These are phyloP conservation scores for Ptilodon capucinus DNA, from an alignment of 2,888 invertebrate genomes.

Conservation along the genomic window DNA sequence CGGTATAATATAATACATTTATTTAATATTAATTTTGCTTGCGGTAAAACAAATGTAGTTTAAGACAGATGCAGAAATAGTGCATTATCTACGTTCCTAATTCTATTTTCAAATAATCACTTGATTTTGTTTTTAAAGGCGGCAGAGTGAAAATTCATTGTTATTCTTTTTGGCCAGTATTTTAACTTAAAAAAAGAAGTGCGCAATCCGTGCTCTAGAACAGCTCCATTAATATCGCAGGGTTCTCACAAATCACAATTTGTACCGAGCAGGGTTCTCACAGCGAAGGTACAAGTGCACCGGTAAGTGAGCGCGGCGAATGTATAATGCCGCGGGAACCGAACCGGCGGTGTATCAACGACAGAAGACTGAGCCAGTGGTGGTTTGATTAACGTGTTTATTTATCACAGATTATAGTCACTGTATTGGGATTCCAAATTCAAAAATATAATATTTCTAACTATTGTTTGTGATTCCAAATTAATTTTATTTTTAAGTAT, in stretches of 20 bases:
- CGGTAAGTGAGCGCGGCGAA: constrained; percentile 72
- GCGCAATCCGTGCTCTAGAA: background rate
- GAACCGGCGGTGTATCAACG: constrained; percentile 9
- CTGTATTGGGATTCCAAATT: background rate
- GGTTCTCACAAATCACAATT: background rate
- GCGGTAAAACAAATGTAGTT: too few species aligned
- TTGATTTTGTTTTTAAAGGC: too few species aligned
- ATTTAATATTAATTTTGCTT: background rate
- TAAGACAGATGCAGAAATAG: too few species aligned
- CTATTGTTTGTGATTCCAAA: too few species aligned
- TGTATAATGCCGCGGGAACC: constrained; percentile 70
- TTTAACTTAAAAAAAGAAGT: background rate
- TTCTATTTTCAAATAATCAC: background rate
- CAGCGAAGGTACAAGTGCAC: constrained; percentile 36
- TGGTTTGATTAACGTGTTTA: background rate
- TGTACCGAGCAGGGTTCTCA: constrained; percentile 36
- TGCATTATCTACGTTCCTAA: too few species aligned
- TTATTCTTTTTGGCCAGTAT: background rate
- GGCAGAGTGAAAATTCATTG: too few species aligned
- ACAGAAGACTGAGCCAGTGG: background rate
- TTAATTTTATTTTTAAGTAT: too few species aligned
- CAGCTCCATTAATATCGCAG: background rate
- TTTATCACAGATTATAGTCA: constrained; percentile 3
- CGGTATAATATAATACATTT: background rate
- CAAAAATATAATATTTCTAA: too few species aligned